phyloP scores from a whole-genome alignment of 2,797 vertebrate species.

The Poeciliopsis paucimaculata region DNA sequence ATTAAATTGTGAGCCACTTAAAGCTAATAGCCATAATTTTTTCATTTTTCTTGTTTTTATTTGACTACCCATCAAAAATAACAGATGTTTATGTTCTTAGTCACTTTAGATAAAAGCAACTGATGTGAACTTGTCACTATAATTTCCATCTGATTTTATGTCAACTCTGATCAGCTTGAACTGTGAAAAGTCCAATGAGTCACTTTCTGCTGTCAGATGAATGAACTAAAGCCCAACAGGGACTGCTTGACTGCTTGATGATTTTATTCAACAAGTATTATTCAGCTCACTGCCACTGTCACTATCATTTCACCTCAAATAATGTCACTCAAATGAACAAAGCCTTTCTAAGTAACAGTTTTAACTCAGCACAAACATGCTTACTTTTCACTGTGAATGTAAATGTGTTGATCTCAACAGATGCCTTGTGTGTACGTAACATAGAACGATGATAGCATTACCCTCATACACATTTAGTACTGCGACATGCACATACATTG shows the following conservation, averaged over 20 bases:
- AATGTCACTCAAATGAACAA: constrained; percentile 24
- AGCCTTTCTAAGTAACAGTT: constrained; percentile 1
- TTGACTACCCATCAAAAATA: constrained; percentile 14
- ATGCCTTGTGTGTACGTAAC: neutral
- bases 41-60: neutral
- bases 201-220: constrained; percentile 28
- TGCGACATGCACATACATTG: too few species aligned
- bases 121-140: constrained; percentile 12
- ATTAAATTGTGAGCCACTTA: constrained; percentile 14
- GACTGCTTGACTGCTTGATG: neutral
- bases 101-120: constrained; percentile 22
- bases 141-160: constrained; percentile 40
- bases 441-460: neutral
- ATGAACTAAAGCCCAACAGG: constrained; percentile 35
- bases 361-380: neutral
- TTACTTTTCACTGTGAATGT: neutral
- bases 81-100: constrained; percentile 1
- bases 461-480: neutral
- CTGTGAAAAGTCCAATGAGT: constrained; percentile 42
- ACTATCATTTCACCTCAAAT: constrained; percentile 29
- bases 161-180: constrained; percentile 46
- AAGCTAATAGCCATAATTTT: constrained; percentile 11
- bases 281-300: constrained; percentile 52
- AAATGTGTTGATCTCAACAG: neutral
- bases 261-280: constrained; percentile 51